These are phyloP conservation scores for Centropyge bicolor DNA, from an alignment of 2,797 vertebrate species.

Conservation along the genomic window DNA sequence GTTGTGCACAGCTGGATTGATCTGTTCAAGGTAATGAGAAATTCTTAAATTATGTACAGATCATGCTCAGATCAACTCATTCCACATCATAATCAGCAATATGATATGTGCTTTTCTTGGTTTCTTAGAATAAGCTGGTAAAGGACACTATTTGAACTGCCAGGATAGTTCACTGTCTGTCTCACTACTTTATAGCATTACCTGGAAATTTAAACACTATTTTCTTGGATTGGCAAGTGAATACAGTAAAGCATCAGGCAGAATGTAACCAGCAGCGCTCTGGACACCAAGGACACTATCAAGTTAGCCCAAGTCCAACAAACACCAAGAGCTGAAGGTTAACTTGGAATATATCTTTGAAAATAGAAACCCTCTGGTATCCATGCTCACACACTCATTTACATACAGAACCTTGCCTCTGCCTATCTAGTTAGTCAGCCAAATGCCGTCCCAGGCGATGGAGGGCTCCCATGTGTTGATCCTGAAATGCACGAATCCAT, in stretches of 20 bases:
- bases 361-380: slow-evolving; percentile 45
- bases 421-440: slow-evolving; percentile 61
- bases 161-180: not conserved
- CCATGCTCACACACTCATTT: slow-evolving; percentile 44
- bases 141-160: not conserved
- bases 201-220: slow-evolving; percentile 21
- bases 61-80: not conserved
- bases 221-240: slow-evolving; percentile 17
- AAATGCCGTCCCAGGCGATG: slow-evolving; percentile 65
- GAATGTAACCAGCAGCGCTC: slow-evolving; percentile 35
- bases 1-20: not conserved
- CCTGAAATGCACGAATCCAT: slow-evolving; percentile 70
- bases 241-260: slow-evolving; percentile 33
- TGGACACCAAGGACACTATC: slow-evolving; percentile 52
- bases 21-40: not conserved
- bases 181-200: not conserved
- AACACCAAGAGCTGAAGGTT: slow-evolving; percentile 47
- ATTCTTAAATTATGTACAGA: not conserved
- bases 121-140: not conserved
- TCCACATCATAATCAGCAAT: not conserved
- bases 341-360: slow-evolving; percentile 46
- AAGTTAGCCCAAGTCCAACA: slow-evolving; percentile 30
- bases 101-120: not conserved
- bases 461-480: slow-evolving; percentile 62
- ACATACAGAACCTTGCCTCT: slow-evolving; percentile 57